Evolutionary conservation across 2,113 vertebrate genomes (phyloP), one percentile per base, ranked within the genome.

Genomic region (Dicrurus megarhynchus): DNA sequence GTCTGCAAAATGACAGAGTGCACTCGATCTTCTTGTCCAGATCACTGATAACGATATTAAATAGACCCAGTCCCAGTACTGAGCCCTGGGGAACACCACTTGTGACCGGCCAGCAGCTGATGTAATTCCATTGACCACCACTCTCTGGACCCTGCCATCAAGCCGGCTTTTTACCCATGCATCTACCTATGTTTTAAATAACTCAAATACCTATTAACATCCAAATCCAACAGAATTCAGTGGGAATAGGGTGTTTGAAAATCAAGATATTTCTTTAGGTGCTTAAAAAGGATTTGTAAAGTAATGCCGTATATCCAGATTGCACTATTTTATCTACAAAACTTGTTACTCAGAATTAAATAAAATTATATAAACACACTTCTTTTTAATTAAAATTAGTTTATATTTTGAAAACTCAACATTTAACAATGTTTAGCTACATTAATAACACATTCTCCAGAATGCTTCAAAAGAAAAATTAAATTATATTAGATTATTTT

Each of bases 381-480:
- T 26, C 57, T 74, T 55, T 74, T 10, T 27, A 69, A 79, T 69
- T 74, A 90, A 67, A 95, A 84, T 35, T 52, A 50, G 55, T 32
- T 60, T 41, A 11, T 65, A 82, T 87, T 89, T 82, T 82, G 41
- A 85, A 82, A 90, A 49, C 37, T 70, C 84, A 80, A 55, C 55
- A 96, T 93, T 79, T 94, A 94, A 35, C 12, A 92, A 61, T 42
- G 42, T 55, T 61, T 73, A 95, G 78, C 70, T 90, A 53, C 57
- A 94, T 87, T 88, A 92, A 73, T 63, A 90, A 87, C 47, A 50
- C 50, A 57, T 91, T 79, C 57, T 75, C 56, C n/a, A 73, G 23
- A 96, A 94, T 30, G 47, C 39, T 90, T 95, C 87, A 73, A 57
- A 87, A 70, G 61, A 93, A 93, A 77, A 97, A 77, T 75, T 88